Evolutionary conservation across 2,113 vertebrate genomes (phyloP).

Genomic region (Hystrix brachyura): DNA sequence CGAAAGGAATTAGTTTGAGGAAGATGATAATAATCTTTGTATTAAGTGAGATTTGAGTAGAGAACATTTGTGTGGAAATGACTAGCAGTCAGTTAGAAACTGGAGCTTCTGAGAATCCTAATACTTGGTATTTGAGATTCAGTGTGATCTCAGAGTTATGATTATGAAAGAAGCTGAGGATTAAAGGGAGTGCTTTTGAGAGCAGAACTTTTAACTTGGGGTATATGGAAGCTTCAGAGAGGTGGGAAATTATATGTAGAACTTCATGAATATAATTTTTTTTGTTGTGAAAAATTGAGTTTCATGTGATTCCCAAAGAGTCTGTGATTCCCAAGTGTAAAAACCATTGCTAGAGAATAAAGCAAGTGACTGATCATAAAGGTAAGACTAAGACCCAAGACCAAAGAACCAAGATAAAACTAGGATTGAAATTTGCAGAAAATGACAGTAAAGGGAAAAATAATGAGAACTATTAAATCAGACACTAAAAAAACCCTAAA

Average conservation of each 20-base stretch:
- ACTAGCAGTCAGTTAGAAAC: background rate
- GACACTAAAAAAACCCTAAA: background rate
- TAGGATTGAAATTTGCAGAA: conserved; percentile 11
- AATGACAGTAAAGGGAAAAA: background rate
- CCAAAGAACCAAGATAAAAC: background rate
- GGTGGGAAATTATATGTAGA: background rate
- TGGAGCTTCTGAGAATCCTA: background rate
- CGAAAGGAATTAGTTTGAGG: background rate
- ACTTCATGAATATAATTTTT: background rate
- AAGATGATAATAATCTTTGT: background rate
- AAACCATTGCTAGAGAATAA: background rate
- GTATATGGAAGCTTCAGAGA: background rate
- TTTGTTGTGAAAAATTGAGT: background rate
- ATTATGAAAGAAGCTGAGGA: background rate
- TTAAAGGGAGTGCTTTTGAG: background rate
- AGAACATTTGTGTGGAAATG: background rate
- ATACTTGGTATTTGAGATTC: background rate
- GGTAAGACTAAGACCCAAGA: background rate
- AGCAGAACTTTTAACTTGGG: background rate
- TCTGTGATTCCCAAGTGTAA: background rate
- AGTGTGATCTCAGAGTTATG: background rate
- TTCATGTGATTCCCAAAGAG: background rate
- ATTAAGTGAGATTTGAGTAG: background rate
- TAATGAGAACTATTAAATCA: background rate
- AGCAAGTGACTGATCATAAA: background rate